Evolutionary conservation across 2,888 invertebrate genomes (phyloP).

Genomic region (Morpho deidamia): DNA sequence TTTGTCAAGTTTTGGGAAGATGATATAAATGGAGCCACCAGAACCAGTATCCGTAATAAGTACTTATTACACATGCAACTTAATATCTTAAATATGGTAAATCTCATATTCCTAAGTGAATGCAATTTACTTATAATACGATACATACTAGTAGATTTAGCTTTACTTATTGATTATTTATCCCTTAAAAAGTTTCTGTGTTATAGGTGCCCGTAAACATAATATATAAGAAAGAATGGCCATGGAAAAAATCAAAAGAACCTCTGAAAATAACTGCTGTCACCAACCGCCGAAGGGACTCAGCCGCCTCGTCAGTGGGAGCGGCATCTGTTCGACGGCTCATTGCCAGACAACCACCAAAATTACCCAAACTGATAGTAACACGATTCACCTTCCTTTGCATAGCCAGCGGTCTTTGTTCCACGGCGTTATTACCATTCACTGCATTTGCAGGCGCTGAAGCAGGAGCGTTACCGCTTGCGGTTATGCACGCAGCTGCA

Average conservation of each 20-base stretch:
- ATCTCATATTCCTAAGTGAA: not conserved
- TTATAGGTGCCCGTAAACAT: constrained; percentile 62
- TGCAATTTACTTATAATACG: not conserved
- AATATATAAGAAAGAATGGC: constrained; percentile 69
- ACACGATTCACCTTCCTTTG: constrained; percentile 74
- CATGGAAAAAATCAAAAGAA: constrained; percentile 60
- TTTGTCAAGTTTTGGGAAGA: no score
- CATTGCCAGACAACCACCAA: constrained; percentile 74
- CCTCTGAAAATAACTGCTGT: constrained; percentile 36
- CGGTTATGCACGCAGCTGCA: constrained; percentile 79
- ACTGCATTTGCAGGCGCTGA: constrained; percentile 70
- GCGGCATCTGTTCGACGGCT: constrained; percentile 87
- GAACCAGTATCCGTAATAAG: no score
- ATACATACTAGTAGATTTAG: no score
- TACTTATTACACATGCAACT: no score
- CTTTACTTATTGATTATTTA: no score
- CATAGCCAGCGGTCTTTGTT: constrained; percentile 79
- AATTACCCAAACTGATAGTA: constrained; percentile 70
- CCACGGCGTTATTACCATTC: constrained; percentile 81
- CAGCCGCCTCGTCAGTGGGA: constrained; percentile 85
- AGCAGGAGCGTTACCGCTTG: constrained; percentile 81
- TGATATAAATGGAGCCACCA: no score
- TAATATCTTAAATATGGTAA: no score
- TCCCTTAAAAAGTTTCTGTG: constrained; percentile 1
- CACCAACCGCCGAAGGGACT: constrained; percentile 78